These are phyloP conservation scores for Tenthredo distinguenda DNA, from an alignment of 2,888 invertebrate species.

Conservation along the genomic window DNA sequence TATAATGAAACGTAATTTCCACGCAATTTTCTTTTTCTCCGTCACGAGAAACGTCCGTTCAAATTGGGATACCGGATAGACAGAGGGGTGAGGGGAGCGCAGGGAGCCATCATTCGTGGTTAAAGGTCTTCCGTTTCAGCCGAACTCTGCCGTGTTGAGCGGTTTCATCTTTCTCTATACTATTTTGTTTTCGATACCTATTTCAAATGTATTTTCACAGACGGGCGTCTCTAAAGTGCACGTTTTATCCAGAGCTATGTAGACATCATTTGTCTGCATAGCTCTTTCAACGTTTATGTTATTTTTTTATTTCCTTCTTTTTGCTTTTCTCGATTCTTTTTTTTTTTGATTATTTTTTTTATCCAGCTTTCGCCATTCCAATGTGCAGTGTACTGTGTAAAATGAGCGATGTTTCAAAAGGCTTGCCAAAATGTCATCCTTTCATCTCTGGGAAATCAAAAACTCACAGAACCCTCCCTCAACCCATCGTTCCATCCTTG, in stretches of 20 bases:
- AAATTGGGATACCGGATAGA: conserved; percentile 36
- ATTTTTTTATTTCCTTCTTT: not conserved
- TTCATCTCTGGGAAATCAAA: conserved; percentile 42
- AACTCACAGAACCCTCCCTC: conserved; percentile 16
- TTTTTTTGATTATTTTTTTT: not conserved
- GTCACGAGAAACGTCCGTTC: not conserved
- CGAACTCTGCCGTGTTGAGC: conserved; percentile 2
- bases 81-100: not conserved
- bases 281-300: conserved; percentile 37
- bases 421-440: conserved; percentile 48
- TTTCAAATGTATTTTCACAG: conserved; percentile 31
- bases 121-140: conserved; percentile 37
- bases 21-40: not conserved
- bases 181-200: conserved; percentile 17
- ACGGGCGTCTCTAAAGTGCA: conserved; percentile 6
- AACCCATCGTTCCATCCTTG: not conserved
- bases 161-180: conserved; percentile 35
- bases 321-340: not conserved
- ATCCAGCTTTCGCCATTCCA: not conserved
- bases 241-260: not conserved
- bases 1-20: not conserved
- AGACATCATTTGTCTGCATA: conserved; percentile 43
- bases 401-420: conserved; percentile 44
- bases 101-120: conserved; percentile 29
- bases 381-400: not conserved